A percentile compares a stretch with the other conserved stretches of the same genome.
These are phyloP conservation scores for Larimichthys polyactis DNA, from an alignment of 2,113 vertebrate genomes.

Conservation along the genomic window DNA sequence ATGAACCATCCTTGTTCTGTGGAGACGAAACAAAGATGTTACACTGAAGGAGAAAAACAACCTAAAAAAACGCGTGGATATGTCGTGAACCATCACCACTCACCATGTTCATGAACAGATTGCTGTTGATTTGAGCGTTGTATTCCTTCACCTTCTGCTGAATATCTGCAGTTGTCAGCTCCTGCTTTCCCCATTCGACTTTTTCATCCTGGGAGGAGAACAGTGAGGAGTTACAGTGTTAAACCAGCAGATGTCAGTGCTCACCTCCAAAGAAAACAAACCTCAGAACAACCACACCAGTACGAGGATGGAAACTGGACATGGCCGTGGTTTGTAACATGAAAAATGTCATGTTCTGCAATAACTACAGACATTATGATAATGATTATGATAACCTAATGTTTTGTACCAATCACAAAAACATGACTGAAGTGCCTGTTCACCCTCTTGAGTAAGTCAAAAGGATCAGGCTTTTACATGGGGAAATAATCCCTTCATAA, in stretches of 20 bases:
- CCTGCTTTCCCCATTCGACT: constrained; percentile 86
- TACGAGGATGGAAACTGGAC: neutral
- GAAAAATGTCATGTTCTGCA: neutral
- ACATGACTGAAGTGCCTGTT: neutral
- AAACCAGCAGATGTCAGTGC: constrained; percentile 62
- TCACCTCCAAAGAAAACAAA: constrained; percentile 2
- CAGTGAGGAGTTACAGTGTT: constrained; percentile 35
- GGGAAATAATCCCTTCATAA: neutral
- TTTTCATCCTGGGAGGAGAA: constrained; percentile 88
- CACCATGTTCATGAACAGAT: constrained; percentile 97
- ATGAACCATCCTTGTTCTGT: constrained; percentile 95
- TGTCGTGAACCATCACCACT: constrained; percentile 26
- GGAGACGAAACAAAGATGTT: neutral
- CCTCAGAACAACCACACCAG: neutral
- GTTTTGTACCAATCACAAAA: neutral
- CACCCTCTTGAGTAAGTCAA: neutral
- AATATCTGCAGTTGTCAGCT: constrained; percentile 87
- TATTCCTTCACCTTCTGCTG: constrained; percentile 96
- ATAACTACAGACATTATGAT: neutral
- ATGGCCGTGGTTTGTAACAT: rapidly evolving
- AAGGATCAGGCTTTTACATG: neutral
- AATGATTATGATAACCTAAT: neutral
- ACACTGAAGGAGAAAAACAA: neutral
- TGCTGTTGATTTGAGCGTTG: constrained; percentile 96
- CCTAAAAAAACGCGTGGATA: neutral